A percentile compares a stretch with the other conserved stretches of the same genome.
Evolutionary conservation across 2,888 invertebrate genomes (phyloP).

Genomic region (Melieria picta): DNA sequence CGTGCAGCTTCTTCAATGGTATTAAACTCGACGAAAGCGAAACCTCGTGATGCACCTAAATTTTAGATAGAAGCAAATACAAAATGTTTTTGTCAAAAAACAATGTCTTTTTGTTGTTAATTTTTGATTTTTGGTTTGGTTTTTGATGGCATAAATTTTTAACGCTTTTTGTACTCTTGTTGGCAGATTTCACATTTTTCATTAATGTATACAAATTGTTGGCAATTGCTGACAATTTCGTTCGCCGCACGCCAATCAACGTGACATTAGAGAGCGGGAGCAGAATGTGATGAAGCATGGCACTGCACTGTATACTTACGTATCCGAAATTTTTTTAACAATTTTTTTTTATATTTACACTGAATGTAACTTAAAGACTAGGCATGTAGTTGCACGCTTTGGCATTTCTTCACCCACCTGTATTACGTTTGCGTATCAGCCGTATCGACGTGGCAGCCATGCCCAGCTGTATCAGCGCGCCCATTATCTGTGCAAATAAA

Average conservation of each 20-base stretch:
- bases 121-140: constrained; percentile 29
- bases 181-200: background rate
- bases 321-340: no score
- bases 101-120: constrained; percentile 54
- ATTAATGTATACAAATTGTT: no score
- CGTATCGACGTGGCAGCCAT: constrained; percentile 83
- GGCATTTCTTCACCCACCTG: constrained; percentile 71
- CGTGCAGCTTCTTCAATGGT: constrained; percentile 86
- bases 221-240: no score
- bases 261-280: no score
- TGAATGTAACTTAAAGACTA: no score
- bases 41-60: constrained; percentile 91
- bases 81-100: constrained; percentile 67
- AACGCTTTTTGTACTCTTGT: constrained; percentile 37
- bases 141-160: constrained; percentile 39
- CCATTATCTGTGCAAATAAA: constrained; percentile 73
- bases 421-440: constrained; percentile 83
- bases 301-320: no score
- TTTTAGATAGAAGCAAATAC: constrained; percentile 73
- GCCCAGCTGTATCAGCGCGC: constrained; percentile 79
- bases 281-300: no score
- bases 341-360: no score
- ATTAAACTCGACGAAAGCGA: constrained; percentile 94
- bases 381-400: no score
- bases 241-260: no score